phyloP scores from a whole-genome alignment of 2,888 invertebrate genomes.

The Lasioglossum villosulum region DNA sequence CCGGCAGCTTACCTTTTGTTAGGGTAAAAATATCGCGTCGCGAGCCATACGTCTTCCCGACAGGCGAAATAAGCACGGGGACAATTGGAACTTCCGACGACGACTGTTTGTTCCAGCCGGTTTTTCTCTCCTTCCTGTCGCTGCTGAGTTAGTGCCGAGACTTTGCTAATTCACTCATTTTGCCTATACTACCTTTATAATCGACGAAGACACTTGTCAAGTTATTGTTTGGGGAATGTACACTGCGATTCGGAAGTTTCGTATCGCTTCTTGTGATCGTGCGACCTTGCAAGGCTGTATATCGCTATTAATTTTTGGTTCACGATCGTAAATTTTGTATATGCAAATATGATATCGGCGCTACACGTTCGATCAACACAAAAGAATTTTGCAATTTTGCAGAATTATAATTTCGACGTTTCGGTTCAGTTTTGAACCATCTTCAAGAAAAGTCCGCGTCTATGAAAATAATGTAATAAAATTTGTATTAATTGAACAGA shows the following conservation, averaged over 20 bases:
- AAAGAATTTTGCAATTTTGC: no score
- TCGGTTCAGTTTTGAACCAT: no score
- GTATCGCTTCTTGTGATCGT: not conserved
- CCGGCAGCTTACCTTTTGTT: slow-evolving; percentile 57
- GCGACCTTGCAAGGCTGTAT: no score
- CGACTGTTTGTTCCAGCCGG: slow-evolving; percentile 31
- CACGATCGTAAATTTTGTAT: no score
- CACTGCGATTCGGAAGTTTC: not conserved
- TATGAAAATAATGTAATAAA: no score
- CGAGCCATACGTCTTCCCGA: slow-evolving; percentile 81
- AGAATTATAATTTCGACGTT: no score
- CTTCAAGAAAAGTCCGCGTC: no score
- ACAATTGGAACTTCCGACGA: slow-evolving; percentile 78
- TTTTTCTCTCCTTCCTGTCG: not conserved
- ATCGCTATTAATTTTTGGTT: no score
- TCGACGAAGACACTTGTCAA: not conserved
- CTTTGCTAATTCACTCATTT: slow-evolving; percentile 2
- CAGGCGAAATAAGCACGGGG: slow-evolving; percentile 81
- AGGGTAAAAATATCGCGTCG: slow-evolving; percentile 70
- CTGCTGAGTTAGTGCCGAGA: slow-evolving; percentile 7
- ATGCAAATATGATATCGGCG: no score
- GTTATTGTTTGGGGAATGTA: not conserved
- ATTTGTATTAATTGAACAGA: no score
- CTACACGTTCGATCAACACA: no score
- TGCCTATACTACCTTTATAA: not conserved